These are phyloP conservation scores for Holothuria glaberrima DNA, from an alignment of 35 echinoderm and acorn worm species.

Conservation along the genomic window DNA sequence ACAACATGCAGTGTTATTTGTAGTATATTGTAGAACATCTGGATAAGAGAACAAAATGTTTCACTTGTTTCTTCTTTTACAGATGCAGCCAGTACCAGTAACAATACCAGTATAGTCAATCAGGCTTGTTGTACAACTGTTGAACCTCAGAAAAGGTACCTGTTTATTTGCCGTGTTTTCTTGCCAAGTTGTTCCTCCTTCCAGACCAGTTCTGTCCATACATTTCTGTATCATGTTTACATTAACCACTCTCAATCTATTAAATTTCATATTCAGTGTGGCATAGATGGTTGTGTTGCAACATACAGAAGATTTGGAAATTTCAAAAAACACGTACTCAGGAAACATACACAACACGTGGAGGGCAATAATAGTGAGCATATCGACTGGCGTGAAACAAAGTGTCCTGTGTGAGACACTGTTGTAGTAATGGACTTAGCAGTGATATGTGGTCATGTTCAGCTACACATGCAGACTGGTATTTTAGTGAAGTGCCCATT, in stretches of 20 bases:
- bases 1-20: no score
- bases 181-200: constrained; percentile 14
- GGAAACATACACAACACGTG: no score
- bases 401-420: no score
- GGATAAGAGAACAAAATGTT: no score
- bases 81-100: no score
- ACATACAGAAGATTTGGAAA: background rate
- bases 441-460: background rate
- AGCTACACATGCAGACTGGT: constrained; percentile 6
- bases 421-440: background rate
- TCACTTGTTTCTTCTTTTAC: no score
- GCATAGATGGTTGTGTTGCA: constrained; percentile 23
- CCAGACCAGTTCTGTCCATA: background rate
- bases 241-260: constrained; percentile 7
- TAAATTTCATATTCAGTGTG: constrained; percentile 8
- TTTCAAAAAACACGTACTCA: no score
- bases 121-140: background rate
- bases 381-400: no score
- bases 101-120: background rate
- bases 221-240: constrained; percentile 1
- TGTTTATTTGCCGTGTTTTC: constrained; percentile 15
- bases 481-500: background rate
- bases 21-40: no score
- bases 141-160: background rate
- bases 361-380: no score